Conservation (phyloP, 2,797 vertebrate species). For the Hemitrygon akajei region DNA sequence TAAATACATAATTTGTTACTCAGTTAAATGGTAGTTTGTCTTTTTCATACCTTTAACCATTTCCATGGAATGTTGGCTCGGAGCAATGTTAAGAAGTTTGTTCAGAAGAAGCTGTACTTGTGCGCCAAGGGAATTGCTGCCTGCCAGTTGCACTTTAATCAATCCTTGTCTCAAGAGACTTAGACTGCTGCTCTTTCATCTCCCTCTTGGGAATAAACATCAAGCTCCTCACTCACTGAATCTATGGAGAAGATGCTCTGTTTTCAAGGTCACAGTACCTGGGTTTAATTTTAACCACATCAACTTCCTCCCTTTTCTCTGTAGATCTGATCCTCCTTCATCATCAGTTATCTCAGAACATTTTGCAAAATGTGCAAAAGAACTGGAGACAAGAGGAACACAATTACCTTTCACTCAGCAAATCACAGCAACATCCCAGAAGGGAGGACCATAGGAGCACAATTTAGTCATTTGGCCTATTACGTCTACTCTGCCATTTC, state of each 20-base stretch:
- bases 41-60: too few species aligned
- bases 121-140: background rate
- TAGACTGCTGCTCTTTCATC: background rate
- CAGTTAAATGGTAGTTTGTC: too few species aligned
- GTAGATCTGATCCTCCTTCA: background rate
- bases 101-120: background rate
- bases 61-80: too few species aligned
- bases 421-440: too few species aligned
- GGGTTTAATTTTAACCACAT: background rate
- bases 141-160: background rate
- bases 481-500: too few species aligned
- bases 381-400: background rate
- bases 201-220: background rate
- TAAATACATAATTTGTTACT: too few species aligned
- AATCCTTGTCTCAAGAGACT: background rate
- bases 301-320: background rate
- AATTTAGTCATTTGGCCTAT: too few species aligned
- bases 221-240: background rate
- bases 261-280: background rate
- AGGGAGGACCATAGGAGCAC: too few species aligned
- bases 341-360: background rate
- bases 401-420: background rate
- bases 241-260: background rate
- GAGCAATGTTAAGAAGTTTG: background rate
- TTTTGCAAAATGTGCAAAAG: background rate